Conservation (phyloP, 2,797 vertebrate species). For the Cirrhinus molitorella region DNA sequence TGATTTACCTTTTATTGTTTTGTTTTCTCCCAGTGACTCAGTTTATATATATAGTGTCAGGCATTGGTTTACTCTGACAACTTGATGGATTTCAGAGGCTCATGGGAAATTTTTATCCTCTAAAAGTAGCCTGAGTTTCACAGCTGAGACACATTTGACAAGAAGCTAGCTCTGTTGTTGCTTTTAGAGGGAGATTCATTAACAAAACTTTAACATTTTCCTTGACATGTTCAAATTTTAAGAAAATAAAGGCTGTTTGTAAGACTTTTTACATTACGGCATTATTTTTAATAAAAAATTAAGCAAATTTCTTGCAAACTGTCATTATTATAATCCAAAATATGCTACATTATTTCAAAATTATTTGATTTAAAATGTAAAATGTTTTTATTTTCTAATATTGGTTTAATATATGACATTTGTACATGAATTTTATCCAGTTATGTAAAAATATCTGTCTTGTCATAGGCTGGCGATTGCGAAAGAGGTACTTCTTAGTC, state of each 20-base stretch:
- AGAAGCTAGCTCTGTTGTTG: background rate
- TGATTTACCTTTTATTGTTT: conserved; percentile 23
- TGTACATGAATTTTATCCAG: background rate
- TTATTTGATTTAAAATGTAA: background rate
- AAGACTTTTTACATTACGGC: background rate
- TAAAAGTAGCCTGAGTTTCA: background rate
- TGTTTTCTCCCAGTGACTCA: background rate
- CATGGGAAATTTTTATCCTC: background rate
- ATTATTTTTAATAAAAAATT: too few species aligned
- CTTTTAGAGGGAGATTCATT: background rate
- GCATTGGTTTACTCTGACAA: background rate
- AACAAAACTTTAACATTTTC: background rate
- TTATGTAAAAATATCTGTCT: background rate
- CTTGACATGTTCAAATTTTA: background rate
- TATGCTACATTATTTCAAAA: background rate
- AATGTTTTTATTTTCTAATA: background rate
- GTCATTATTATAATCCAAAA: background rate
- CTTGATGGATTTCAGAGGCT: conserved; percentile 6
- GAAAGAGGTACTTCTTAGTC: conserved; percentile 96
- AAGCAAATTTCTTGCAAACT: too few species aligned
- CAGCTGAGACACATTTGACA: background rate
- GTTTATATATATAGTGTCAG: conserved; percentile 4
- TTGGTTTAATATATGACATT: background rate
- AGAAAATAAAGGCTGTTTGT: background rate
- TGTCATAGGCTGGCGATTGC: conserved; percentile 91